Conservation (phyloP, 2,113 vertebrate genomes). For the Prietella phreatophila region DNA sequence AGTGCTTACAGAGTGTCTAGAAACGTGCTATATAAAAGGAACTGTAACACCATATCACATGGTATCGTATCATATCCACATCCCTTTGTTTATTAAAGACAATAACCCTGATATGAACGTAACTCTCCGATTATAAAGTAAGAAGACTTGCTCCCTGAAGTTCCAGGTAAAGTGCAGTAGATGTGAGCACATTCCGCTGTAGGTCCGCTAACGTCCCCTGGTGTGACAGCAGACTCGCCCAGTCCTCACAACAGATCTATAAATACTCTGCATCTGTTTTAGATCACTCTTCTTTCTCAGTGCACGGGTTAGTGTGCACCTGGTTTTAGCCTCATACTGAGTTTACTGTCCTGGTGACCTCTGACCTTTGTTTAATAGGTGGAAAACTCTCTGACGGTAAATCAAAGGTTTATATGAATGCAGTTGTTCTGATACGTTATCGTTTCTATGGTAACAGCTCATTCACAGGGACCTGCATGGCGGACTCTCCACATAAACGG, state of each 20-base stretch:
- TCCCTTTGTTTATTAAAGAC: neutral
- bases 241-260: conserved; percentile 3
- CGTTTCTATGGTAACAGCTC: neutral
- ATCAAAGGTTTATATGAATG: neutral
- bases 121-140: neutral
- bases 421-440: too few species aligned
- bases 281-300: neutral
- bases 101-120: neutral
- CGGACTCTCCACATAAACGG: too few species aligned
- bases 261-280: conserved; percentile 5
- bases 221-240: neutral
- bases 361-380: neutral
- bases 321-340: neutral
- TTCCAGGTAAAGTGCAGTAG: neutral
- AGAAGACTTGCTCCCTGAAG: neutral
- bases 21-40: too few species aligned
- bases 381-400: neutral
- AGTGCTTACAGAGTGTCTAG: too few species aligned
- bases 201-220: neutral
- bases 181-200: neutral
- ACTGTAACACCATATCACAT: neutral
- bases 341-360: neutral
- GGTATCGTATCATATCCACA: neutral
- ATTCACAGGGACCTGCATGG: too few species aligned
- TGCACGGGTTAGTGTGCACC: neutral